Evolutionary conservation across 2,113 vertebrate genomes (phyloP), one percentile per base, ranked within the genome.

Genomic region (Dolichallabes microphthalmus): DNA sequence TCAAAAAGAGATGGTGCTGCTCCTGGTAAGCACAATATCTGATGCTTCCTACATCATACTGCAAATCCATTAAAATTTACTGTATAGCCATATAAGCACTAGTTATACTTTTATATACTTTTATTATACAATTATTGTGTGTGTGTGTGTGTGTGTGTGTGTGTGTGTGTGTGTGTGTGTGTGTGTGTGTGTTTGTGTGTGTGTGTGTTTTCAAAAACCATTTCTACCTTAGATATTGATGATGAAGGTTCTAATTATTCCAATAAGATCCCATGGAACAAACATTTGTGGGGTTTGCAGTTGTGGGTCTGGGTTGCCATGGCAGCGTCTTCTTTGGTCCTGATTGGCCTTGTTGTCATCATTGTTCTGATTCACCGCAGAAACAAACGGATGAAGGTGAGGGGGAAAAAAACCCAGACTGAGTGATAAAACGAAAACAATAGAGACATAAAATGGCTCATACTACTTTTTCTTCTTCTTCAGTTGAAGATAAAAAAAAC

Each of bases 281-380:
- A 15, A 4, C 19, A 1, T 3, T 0, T 86, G 20, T 25, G 84
- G 73, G 91, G 84, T 4, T 22, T 92, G 12, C 3, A 0, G 27
- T 82, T 90, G 88, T 94, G 93, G 94, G 0, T 93, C 64, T 94
- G 94, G 93, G 39, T 90, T 30, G 84, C 82, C 0, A 0, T 88
- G 2, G 90, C 87, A 25, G 87, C 12, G 1, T 87, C 91, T 45
- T 25, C 27, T 73, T 11, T 93, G 60, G 4, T 92, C 52, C 64
- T 93, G 58, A 0, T 94, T 15, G 60, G 79, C 64, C 88, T 95
- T 27, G 4, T 89, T 27, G 35, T 87, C 57, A 1, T 45, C 0
- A 17, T 89, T 78, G 32, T 90, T 10, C 20, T 89, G 20, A 13
- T 92, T 85, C 83, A 32, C 0, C 35, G 35, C 80, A 91, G 86